A percentile compares a stretch with the other conserved stretches of the same genome.
These are phyloP conservation scores for Drosophila tripunctata DNA, from an alignment of 2,888 invertebrate genomes.

Conservation along the genomic window DNA sequence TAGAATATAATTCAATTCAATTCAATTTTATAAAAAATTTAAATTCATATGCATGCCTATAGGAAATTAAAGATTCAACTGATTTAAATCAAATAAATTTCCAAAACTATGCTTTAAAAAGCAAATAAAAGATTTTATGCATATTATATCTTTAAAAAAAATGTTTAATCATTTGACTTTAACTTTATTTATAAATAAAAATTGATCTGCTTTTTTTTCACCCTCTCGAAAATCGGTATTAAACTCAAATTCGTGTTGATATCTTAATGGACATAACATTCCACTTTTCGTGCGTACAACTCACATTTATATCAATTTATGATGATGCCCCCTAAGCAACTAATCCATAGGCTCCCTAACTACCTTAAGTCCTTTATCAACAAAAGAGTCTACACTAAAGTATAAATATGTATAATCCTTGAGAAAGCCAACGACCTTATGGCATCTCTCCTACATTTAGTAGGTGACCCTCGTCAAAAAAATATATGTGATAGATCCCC, in stretches of 20 bases:
- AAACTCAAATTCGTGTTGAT: constrained; percentile 32
- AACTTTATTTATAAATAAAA: background rate
- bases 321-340: constrained; percentile 19
- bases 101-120: too few species aligned
- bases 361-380: constrained; percentile 53
- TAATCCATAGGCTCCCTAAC: constrained; percentile 31
- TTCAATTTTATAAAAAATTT: too few species aligned
- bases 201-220: background rate
- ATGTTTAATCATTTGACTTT: background rate
- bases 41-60: too few species aligned
- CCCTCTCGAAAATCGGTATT: background rate
- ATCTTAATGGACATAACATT: constrained; percentile 16
- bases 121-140: too few species aligned
- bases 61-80: too few species aligned
- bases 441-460: constrained; percentile 6
- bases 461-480: constrained; percentile 65
- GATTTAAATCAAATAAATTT: too few species aligned
- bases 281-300: background rate
- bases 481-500: constrained; percentile 64
- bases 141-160: background rate
- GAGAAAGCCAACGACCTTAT: constrained; percentile 42
- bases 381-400: constrained; percentile 17
- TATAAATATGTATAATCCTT: constrained; percentile 58
- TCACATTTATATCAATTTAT: constrained; percentile 48
- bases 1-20: too few species aligned